Conservation (phyloP, 2,113 vertebrate species). For the Salvelinus sp. region DNA sequence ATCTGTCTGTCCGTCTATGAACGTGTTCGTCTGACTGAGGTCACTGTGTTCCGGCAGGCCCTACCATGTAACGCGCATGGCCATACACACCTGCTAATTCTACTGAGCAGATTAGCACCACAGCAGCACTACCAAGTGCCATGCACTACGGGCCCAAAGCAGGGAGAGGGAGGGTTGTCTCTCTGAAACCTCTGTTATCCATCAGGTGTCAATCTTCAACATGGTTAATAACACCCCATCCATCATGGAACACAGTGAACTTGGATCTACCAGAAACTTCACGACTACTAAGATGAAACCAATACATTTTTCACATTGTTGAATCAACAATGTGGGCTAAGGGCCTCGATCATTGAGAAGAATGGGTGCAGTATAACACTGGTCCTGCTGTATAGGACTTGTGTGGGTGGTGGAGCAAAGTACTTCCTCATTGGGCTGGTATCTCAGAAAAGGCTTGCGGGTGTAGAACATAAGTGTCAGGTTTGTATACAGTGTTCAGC, state of each 20-base stretch:
- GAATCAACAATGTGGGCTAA: background rate
- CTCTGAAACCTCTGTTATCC: background rate
- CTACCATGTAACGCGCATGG: background rate
- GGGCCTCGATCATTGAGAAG: background rate
- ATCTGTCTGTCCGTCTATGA: background rate
- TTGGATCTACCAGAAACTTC: background rate
- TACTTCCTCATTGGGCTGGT: background rate
- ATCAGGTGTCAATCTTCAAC: background rate
- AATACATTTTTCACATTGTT: background rate
- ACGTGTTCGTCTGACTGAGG: too few species aligned
- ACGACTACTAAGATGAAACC: background rate
- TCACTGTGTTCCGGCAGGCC: too few species aligned
- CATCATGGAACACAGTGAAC: too few species aligned
- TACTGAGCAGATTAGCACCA: conserved; percentile 17
- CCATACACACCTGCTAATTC: conserved; percentile 5
- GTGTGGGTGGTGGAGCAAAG: background rate
- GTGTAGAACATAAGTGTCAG: too few species aligned
- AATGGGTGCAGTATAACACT: background rate
- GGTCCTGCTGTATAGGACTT: too few species aligned
- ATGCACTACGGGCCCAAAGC: background rate
- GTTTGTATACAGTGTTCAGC: too few species aligned
- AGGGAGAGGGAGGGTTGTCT: background rate
- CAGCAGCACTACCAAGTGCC: background rate
- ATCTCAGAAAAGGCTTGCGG: background rate
- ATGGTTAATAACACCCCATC: too few species aligned